Percentiles rank a stretch among this genome's conserved stretches.
These are phyloP conservation scores for Meloidogyne exigua DNA, from an alignment of 1,140 invertebrate species.

Conservation along the genomic window DNA sequence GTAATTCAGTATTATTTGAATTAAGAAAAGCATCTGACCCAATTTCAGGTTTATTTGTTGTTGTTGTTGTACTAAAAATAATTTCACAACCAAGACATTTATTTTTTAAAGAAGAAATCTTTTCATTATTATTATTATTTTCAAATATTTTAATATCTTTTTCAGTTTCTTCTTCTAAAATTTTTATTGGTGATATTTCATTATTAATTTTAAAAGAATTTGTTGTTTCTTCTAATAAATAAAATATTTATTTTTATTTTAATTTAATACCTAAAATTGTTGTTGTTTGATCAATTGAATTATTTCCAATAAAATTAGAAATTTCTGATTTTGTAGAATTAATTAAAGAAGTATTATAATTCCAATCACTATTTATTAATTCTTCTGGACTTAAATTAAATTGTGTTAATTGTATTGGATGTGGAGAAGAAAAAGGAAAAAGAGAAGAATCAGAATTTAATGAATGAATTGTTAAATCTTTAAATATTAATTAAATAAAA, in stretches of 20 bases:
- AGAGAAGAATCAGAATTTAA: slow-evolving; percentile 14
- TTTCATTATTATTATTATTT: slow-evolving; percentile 2
- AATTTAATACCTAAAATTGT: background rate
- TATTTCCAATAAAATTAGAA: background rate
- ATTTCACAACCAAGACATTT: background rate
- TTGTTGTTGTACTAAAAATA: too few relatives aligned
- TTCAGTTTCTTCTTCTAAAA: background rate
- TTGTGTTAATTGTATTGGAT: slow-evolving; percentile 4
- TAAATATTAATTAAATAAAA: too few relatives aligned
- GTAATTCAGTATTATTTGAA: background rate
- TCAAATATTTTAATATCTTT: too few relatives aligned
- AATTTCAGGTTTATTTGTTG: slow-evolving; percentile 1
- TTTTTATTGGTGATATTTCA: background rate
- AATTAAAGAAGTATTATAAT: background rate
- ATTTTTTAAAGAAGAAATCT: background rate
- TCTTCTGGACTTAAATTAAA: background rate
- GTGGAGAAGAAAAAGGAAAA: slow-evolving; percentile 15
- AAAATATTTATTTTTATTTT: background rate
- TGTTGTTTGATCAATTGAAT: background rate
- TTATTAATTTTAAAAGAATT: background rate
- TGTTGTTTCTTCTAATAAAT: background rate
- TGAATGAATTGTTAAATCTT: slow-evolving; percentile 18
- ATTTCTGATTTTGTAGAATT: background rate
- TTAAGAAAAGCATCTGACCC: background rate
- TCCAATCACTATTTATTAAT: background rate